Evolutionary conservation across 2,113 vertebrate genomes (phyloP), one percentile per base, ranked within the genome.

Genomic region (Geococcyx californianus): DNA sequence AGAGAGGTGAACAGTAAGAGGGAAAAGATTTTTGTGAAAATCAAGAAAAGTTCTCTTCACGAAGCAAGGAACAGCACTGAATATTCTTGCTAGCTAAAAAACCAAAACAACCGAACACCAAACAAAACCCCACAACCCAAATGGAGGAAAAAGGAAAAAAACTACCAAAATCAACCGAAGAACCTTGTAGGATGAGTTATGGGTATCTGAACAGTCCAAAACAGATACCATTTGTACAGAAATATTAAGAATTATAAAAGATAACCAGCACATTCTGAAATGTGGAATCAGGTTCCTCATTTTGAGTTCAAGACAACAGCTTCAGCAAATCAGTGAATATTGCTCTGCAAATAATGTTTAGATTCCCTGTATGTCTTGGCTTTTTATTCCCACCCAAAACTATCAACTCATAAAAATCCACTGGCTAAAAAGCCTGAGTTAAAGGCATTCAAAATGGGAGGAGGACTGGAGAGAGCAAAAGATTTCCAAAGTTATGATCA

Each of bases 371-470:
- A 60, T 55, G n/a, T 72, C 76, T 84, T 52, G 15, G 33, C 16
- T 86, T 94, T 93, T 90, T 81, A 82, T 34, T 87, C 69, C 92
- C 94, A 92, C 85, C 93, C 93, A 49, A 78, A 69, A 59, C 45
- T 69, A 79, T 40, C 28, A 83, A 82, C 36, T 67, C 68, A 68
- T 31, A 73, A 96, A 93, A 94, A 96, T 94, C 83, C 83, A 92
- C 88, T 94, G 93, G 83, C 95, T 96, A 96, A 96, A 96, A 96
- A 94, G 92, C 62, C 69, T 78, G 86, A 97, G 88, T 93, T 90
- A 92, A 95, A 97, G 90, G 88, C 90, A 94, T 94, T 92, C 54
- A 75, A 92, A 95, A 90, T 2, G 62, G 88, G 66, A 95, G 81
- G 47, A 94, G 76, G 90, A 94, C 76, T 84, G 93, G 93, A 96